Conservation (phyloP, 92 coral and sea anemone genomes). For the Paragorgia papillata region DNA sequence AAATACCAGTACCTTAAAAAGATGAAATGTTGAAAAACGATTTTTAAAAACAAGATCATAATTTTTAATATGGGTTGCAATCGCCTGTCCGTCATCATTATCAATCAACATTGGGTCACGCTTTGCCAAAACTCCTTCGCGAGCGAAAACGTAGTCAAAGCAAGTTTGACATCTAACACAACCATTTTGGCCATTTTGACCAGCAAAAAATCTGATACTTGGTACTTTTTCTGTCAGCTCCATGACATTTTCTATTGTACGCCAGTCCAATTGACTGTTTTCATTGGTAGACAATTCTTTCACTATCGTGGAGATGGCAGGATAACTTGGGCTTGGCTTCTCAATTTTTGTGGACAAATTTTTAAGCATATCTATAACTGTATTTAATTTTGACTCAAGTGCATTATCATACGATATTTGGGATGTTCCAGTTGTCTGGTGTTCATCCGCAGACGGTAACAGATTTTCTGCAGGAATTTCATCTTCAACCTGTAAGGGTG, state of each 20-base stretch:
- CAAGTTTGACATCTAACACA: neutral
- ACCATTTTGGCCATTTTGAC: neutral
- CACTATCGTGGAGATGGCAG: neutral
- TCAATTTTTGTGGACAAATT: conserved; percentile 15
- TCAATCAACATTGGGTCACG: neutral
- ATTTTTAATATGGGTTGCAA: conserved; percentile 27
- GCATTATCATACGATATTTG: no score
- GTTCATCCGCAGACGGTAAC: no score
- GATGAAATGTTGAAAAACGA: neutral
- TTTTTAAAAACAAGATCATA: neutral
- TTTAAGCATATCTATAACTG: neutral
- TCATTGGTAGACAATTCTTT: no score
- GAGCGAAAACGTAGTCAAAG: neutral
- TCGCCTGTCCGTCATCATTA: neutral
- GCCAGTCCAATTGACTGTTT: conserved; percentile 9
- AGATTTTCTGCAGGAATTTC: no score
- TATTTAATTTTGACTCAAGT: no score
- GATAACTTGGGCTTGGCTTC: no score
- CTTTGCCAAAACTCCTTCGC: neutral
- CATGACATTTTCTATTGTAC: conserved; percentile 3
- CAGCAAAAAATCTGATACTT: no score
- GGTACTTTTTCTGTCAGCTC: conserved; percentile 4
- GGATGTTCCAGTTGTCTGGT: no score
- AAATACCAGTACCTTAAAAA: no score
- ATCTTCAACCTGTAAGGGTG: no score